These are phyloP conservation scores for Ochlodes sylvanus DNA, from an alignment of 2,888 invertebrate genomes.

Conservation along the genomic window DNA sequence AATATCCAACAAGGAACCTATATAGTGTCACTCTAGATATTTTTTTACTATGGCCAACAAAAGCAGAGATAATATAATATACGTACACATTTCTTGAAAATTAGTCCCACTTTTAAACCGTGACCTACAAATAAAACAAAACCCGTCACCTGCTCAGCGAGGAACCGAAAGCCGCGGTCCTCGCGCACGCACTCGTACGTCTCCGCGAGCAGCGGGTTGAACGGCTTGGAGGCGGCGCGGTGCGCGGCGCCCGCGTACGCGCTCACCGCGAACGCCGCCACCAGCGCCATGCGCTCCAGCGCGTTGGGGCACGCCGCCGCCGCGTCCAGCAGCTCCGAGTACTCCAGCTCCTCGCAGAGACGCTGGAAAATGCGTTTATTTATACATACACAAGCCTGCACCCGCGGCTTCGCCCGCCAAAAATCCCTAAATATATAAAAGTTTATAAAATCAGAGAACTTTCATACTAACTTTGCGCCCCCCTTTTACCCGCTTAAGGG, in stretches of 20 bases:
- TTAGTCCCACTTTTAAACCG: neutral
- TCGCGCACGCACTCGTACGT: constrained; percentile 92
- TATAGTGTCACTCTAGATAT: no score
- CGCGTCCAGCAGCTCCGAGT: constrained; percentile 91
- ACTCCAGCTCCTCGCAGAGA: constrained; percentile 93
- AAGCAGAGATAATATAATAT: no score
- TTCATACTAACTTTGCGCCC: no score
- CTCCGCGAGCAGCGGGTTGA: constrained; percentile 93
- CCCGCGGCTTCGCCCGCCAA: no score
- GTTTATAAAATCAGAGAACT: no score
- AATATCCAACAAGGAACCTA: no score
- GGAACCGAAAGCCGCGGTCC: constrained; percentile 91
- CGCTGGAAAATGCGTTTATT: constrained; percentile 78
- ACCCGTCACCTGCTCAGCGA: constrained; percentile 89
- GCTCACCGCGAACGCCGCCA: constrained; percentile 93
- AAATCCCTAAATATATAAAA: no score
- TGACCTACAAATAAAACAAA: neutral
- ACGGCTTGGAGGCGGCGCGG: constrained; percentile 93
- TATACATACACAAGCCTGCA: no score
- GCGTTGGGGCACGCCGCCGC: constrained; percentile 80
- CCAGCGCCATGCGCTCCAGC: constrained; percentile 89
- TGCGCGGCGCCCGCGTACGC: constrained; percentile 89
- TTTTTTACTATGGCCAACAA: no score
- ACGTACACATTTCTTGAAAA: no score
- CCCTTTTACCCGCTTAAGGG: no score